A percentile compares a stretch with the other conserved stretches of the same genome.
Evolutionary conservation across 2,888 invertebrate species (phyloP).

Genomic region (Tachina fera): DNA sequence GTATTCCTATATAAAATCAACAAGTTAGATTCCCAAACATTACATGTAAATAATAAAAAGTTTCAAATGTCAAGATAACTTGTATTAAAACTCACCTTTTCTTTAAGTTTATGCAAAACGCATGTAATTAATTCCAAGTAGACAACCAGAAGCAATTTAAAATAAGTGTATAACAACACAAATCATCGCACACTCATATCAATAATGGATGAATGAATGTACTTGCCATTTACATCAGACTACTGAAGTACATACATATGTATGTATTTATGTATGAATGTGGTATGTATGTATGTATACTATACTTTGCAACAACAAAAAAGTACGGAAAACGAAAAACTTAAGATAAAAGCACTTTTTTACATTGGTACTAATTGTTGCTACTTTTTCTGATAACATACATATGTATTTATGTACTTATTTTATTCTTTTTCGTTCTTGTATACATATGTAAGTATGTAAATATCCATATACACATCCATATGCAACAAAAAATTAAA

Average conservation of each 20-base stretch:
- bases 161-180: slow-evolving; percentile 39
- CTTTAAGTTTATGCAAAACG: slow-evolving; percentile 63
- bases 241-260: no score
- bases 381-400: slow-evolving; percentile 3
- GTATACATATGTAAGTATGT: no score
- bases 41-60: slow-evolving; percentile 41
- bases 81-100: slow-evolving; percentile 54
- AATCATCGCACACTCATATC: slow-evolving; percentile 8
- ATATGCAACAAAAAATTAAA: background rate
- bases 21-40: slow-evolving; percentile 14
- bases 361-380: slow-evolving; percentile 32
- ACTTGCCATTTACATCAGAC: no score
- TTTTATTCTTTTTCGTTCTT: slow-evolving; percentile 11
- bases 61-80: slow-evolving; percentile 68
- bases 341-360: slow-evolving; percentile 64
- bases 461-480: background rate
- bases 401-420: background rate
- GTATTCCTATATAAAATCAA: slow-evolving; percentile 31
- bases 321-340: slow-evolving; percentile 41
- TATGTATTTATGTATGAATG: background rate
- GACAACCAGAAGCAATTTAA: slow-evolving; percentile 43
- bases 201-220: slow-evolving; percentile 5
- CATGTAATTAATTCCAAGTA: slow-evolving; percentile 67
- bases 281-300: slow-evolving; percentile 19
- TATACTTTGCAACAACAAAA: slow-evolving; percentile 19